Percentiles rank a stretch among this genome's conserved stretches.
Evolutionary conservation across 2,888 invertebrate species (phyloP).

Genomic region (Sepiola atlantica): DNA sequence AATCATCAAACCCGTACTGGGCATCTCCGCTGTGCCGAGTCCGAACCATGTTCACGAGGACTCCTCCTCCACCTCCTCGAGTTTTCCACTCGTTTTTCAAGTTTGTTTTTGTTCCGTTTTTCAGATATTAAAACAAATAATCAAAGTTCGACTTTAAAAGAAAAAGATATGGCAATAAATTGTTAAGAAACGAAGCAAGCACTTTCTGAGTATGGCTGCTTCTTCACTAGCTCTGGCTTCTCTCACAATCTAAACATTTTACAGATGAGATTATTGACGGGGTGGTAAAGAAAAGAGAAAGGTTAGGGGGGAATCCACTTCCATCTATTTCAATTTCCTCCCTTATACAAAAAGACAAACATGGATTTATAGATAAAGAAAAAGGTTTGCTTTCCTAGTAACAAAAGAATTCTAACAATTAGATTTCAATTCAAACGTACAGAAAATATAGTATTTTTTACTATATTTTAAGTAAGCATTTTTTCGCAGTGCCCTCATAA

Average conservation of each 20-base stretch:
- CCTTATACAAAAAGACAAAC: background rate
- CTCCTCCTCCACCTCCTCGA: background rate
- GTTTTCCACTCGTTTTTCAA: background rate
- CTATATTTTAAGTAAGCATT: background rate
- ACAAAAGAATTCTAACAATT: background rate
- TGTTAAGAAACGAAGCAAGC: too few species aligned
- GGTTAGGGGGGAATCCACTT: background rate
- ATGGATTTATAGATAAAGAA: background rate
- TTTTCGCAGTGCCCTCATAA: background rate
- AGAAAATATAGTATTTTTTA: too few species aligned
- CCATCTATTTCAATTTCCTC: background rate
- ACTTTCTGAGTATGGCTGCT: background rate
- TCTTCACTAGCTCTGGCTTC: background rate
- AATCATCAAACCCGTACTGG: slow-evolving; percentile 40
- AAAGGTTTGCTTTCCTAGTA: background rate
- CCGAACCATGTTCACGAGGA: slow-evolving; percentile 33
- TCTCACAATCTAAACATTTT: background rate
- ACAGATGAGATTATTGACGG: background rate
- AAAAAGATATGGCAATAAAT: too few species aligned
- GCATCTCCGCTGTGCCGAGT: slow-evolving; percentile 41
- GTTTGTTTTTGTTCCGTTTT: background rate
- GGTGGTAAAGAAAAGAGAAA: background rate
- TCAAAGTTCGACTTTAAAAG: background rate
- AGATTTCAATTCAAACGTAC: background rate
- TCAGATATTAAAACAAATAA: background rate